A percentile compares a stretch with the other conserved stretches of the same genome.
These are phyloP conservation scores for Cairina moschata DNA, from an alignment of 2,113 vertebrate species.

Conservation along the genomic window DNA sequence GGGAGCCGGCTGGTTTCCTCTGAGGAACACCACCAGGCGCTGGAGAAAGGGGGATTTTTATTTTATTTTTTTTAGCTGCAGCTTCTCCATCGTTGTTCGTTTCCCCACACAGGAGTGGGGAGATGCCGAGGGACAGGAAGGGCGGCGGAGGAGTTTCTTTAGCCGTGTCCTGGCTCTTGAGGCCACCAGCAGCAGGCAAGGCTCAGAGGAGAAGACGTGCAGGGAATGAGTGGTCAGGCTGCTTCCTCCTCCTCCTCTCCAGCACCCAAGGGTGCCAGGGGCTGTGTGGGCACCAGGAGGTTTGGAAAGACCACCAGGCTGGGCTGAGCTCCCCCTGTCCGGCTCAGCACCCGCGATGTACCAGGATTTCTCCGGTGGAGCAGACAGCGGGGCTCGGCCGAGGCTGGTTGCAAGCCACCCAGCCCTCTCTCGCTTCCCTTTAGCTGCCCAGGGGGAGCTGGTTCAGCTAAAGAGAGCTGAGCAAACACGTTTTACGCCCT, in stretches of 20 bases:
- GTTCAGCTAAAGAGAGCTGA: background rate
- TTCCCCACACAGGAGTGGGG: background rate
- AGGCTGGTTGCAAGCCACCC: background rate
- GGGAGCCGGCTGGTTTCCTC: slow-evolving; percentile 7
- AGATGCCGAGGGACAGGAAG: accelerated
- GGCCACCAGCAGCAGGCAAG: background rate
- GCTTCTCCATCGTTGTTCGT: background rate
- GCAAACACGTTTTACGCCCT: background rate
- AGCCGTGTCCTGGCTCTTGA: background rate
- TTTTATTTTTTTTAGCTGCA: background rate
- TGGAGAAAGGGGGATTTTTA: background rate
- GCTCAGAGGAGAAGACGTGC: background rate
- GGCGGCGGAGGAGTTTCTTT: background rate
- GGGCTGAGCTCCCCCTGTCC: background rate
- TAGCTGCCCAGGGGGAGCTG: background rate
- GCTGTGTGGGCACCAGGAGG: background rate
- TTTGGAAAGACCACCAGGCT: background rate
- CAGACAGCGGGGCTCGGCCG: accelerated
- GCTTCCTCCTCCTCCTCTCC: background rate
- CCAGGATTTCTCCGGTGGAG: background rate
- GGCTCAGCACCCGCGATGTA: accelerated
- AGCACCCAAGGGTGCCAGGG: background rate
- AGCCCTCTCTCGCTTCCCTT: background rate
- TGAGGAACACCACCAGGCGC: background rate
- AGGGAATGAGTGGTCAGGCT: background rate